Conservation (phyloP, 2,888 invertebrate species). For the Eupithecia subumbrata region DNA sequence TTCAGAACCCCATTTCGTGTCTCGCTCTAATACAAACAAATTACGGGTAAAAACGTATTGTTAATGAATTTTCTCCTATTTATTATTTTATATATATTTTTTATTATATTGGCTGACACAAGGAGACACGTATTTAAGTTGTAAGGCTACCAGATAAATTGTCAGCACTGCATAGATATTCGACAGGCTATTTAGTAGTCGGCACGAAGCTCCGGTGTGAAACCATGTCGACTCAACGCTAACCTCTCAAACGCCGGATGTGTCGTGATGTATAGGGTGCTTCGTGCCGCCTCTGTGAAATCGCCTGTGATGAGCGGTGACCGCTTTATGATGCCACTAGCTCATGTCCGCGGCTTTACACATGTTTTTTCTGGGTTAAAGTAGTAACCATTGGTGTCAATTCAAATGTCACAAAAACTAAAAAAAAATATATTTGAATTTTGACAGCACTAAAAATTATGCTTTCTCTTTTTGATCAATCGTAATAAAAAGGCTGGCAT, state of each 20-base stretch:
- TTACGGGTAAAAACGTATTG: neutral
- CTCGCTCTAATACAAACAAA: neutral
- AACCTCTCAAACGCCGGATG: constrained; percentile 48
- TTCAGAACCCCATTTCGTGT: neutral
- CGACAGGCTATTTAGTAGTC: constrained; percentile 49
- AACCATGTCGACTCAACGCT: constrained; percentile 41
- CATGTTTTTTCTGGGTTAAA: neutral
- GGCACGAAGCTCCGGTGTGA: constrained; percentile 32
- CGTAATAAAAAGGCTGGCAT: too few relatives aligned
- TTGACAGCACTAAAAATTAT: too few relatives aligned
- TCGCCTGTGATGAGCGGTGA: constrained; percentile 39
- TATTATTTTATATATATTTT: too few relatives aligned
- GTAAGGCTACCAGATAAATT: constrained; percentile 38
- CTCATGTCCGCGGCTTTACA: neutral
- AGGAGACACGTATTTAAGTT: neutral
- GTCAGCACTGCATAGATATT: constrained; percentile 29
- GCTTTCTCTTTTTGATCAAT: too few relatives aligned
- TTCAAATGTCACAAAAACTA: neutral
- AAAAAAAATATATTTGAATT: too few relatives aligned
- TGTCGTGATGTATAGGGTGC: constrained; percentile 46
- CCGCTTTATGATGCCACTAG: constrained; percentile 25
- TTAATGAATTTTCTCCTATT: neutral
- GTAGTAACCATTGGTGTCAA: neutral
- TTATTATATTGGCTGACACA: neutral
- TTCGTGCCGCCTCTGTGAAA: constrained; percentile 38